Evolutionary conservation across 2,797 vertebrate genomes (phyloP).

Genomic region (Sarcophilus harrisii): DNA sequence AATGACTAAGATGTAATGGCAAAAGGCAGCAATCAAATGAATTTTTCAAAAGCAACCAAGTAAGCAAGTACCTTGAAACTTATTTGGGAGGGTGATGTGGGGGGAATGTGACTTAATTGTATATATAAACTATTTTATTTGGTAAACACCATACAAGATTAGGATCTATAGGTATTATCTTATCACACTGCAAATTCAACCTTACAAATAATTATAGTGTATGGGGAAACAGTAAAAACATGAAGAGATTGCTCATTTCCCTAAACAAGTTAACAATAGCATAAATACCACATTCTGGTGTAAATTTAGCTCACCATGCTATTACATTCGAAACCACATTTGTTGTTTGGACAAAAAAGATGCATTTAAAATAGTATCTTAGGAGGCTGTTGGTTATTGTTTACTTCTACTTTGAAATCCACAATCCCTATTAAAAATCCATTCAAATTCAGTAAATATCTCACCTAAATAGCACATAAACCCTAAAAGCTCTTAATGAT

Average conservation of each 20-base stretch:
- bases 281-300: not conserved
- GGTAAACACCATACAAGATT: not conserved
- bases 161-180: constrained; percentile 11
- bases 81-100: not conserved
- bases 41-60: not conserved
- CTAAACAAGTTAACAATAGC: not conserved
- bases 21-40: not conserved
- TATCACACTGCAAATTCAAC: not conserved
- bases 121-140: not conserved
- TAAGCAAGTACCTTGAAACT: not conserved
- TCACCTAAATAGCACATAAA: constrained; percentile 22
- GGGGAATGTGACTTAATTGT: not conserved
- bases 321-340: constrained; percentile 3
- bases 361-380: constrained; percentile 9
- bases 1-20: not conserved
- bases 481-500: not conserved
- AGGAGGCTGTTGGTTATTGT: rapidly evolving
- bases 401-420: constrained; percentile 31
- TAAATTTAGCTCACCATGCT: constrained; percentile 17
- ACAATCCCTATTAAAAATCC: not conserved
- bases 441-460: not conserved
- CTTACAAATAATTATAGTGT: constrained; percentile 2
- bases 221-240: not conserved
- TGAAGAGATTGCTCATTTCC: constrained; percentile 2
- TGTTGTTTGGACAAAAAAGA: constrained; percentile 16